A percentile compares a stretch with the other conserved stretches of the same genome.
These are phyloP conservation scores for Ailurus styani DNA, from an alignment of 2,113 vertebrate genomes.

Conservation along the genomic window DNA sequence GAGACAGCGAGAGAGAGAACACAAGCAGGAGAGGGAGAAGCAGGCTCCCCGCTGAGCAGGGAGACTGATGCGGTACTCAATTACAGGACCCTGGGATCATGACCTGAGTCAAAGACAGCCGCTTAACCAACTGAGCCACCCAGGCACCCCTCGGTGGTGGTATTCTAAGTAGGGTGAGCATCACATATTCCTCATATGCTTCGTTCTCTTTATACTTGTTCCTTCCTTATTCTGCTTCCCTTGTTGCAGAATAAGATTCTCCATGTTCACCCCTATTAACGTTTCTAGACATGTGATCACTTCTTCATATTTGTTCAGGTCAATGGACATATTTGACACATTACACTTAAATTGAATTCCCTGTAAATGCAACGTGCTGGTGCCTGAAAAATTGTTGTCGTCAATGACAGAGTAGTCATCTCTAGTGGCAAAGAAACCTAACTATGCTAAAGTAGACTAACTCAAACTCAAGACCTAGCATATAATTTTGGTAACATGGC, in stretches of 20 bases:
- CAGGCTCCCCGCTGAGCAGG: too few relatives aligned
- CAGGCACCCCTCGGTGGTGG: not conserved
- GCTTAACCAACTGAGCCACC: too few relatives aligned
- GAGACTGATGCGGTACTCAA: too few relatives aligned
- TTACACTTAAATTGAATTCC: not conserved
- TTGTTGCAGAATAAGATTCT: not conserved
- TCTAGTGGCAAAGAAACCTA: not conserved
- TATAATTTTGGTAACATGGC: not conserved
- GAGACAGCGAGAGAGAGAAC: too few relatives aligned
- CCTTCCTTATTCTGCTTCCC: not conserved
- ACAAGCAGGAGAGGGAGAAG: too few relatives aligned
- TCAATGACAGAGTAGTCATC: not conserved
- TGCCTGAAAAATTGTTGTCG: not conserved
- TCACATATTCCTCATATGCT: not conserved
- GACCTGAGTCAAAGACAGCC: too few relatives aligned
- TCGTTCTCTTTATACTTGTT: not conserved
- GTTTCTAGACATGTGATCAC: not conserved
- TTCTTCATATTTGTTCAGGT: not conserved
- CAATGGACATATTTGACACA: not conserved
- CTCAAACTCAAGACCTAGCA: not conserved
- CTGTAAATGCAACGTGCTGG: not conserved
- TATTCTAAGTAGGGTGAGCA: not conserved
- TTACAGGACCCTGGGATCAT: too few relatives aligned
- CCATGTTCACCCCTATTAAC: not conserved
- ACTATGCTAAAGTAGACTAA: not conserved